Evolutionary conservation across 2,888 invertebrate genomes (phyloP).

Genomic region (Ametastegia equiseti): DNA sequence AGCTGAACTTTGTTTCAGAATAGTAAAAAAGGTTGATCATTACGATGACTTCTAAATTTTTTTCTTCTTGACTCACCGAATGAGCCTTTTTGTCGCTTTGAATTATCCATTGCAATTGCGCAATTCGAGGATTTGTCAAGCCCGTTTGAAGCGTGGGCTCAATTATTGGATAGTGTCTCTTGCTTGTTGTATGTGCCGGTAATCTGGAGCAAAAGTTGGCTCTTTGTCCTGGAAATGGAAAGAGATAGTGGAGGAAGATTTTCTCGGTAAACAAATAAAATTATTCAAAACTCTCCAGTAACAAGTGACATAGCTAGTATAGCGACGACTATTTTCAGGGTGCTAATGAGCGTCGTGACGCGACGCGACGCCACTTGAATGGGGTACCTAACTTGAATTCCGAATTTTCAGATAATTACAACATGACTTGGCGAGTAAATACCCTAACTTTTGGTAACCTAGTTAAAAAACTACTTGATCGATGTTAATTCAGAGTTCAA

Average conservation of each 20-base stretch:
- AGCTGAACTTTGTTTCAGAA: too few species aligned
- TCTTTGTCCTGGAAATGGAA: background rate
- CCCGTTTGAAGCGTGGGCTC: too few species aligned
- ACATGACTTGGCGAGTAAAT: conserved; percentile 20
- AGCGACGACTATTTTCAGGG: conserved; percentile 4
- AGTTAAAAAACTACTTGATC: conserved; percentile 25
- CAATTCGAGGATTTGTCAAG: too few species aligned
- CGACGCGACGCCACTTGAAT: background rate
- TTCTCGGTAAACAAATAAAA: conserved; percentile 10
- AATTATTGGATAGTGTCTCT: background rate
- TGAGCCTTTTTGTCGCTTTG: too few species aligned
- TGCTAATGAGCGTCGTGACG: conserved; percentile 13
- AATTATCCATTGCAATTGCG: too few species aligned
- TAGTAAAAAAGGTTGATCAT: too few species aligned
- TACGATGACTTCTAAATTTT: too few species aligned
- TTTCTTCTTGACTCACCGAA: too few species aligned
- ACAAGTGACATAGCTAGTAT: background rate
- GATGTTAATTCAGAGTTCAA: conserved; percentile 27
- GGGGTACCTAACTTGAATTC: background rate
- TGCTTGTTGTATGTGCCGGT: background rate
- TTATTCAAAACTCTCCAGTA: background rate
- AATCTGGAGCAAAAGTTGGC: conserved; percentile 3
- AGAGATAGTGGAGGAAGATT: background rate
- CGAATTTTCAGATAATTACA: conserved; percentile 25
- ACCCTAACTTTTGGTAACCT: conserved; percentile 8